Base-by-base conservation (phyloP, 1,140 invertebrate genomes). In the Neuroterus valhalla region DNA sequence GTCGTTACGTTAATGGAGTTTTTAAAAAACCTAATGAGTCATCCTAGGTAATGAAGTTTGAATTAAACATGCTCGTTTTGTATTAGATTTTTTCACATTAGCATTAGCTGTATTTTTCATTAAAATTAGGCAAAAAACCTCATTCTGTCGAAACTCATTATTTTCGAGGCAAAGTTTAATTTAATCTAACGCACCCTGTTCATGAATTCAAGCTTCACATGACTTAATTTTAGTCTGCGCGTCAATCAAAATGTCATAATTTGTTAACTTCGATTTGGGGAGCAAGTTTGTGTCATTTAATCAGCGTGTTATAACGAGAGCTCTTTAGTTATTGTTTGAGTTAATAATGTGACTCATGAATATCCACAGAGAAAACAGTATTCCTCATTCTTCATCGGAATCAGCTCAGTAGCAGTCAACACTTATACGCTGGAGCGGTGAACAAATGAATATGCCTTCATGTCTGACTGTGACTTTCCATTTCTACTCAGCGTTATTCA, bases 291-390 rank as follows among this genome's bases (percentile, higher is more conserved):
- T 15, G 2, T 15, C 11, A 26, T 62, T 52, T 31, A n/a, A 5
- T 62, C 15, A 26, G 31, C 31, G n/a, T 31, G 31, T 62, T 38
- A 62, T 62, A 31, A 5, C 55, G 55, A 15, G 21, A 38, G 26
- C 55, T 62, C 23, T 62, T n/a, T 62, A 62, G n/a, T 23, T 62
- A 31, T 62, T 38, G 55, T 62, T 38, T 62, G 31, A 62, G 31
- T 62, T 62, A 23, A 62, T 62, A 62, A 23, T 15, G 3, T 62
- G 55, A 38, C 12, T 38, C 31, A 62, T 62, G 55, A 62, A 62
- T 62, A 62, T 38, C 31, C 26, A 38, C 6, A 26, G n/a, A 26
- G 55, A 62, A 31, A 31, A 62, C n/a, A 62, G 31, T 38, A 62
- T 62, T 62, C 31, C 55, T 62, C 55, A 11, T 62, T 62, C 26